Conservation (phyloP, 2,113 vertebrate species). For the Microcebus jonahi region DNA sequence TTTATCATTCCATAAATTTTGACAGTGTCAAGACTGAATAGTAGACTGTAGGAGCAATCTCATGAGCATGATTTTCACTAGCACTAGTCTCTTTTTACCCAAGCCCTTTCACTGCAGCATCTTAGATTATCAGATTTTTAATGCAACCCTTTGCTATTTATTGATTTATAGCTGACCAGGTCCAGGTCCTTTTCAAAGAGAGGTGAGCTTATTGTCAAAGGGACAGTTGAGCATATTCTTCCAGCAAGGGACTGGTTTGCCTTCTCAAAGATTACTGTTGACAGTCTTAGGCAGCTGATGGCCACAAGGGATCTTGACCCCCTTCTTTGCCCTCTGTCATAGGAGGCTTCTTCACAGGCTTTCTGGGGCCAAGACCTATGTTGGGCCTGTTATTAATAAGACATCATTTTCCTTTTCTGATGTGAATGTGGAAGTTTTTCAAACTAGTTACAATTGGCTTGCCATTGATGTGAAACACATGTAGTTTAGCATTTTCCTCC, state of each 20-base stretch:
- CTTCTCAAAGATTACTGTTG: neutral
- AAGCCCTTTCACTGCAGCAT: neutral
- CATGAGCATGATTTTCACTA: neutral
- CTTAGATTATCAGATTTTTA: neutral
- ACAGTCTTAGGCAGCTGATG: neutral
- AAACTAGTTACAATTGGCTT: neutral
- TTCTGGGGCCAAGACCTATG: neutral
- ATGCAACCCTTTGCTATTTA: neutral
- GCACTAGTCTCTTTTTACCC: neutral
- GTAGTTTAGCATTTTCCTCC: neutral
- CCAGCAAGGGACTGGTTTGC: neutral
- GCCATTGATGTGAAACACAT: neutral
- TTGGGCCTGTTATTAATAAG: neutral
- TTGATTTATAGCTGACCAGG: neutral
- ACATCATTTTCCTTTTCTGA: neutral
- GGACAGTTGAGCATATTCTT: neutral
- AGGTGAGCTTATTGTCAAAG: neutral
- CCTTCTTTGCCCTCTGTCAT: neutral
- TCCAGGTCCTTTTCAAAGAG: neutral
- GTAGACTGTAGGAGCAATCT: neutral
- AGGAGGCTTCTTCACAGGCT: neutral
- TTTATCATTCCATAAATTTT: neutral
- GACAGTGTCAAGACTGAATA: neutral
- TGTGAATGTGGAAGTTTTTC: slow-evolving; percentile 4
- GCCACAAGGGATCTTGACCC: neutral